phyloP scores from a whole-genome alignment of 1,140 invertebrate genomes.

The Eueides isabella region DNA sequence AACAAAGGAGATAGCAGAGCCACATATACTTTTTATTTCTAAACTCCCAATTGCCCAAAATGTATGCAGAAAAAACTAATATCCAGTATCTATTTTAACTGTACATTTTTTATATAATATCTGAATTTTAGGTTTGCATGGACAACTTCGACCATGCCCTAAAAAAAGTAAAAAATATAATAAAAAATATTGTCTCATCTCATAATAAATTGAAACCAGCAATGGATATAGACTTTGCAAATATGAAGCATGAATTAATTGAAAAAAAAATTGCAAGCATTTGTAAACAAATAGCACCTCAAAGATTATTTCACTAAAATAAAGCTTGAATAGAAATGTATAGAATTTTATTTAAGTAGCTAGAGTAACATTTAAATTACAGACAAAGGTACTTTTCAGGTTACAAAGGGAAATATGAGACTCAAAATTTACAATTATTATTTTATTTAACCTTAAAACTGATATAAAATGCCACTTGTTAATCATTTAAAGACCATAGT shows the following conservation, averaged over 20 bases:
- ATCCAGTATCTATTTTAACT: no score
- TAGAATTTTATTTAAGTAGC: background rate
- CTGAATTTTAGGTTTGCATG: slow-evolving; percentile 55
- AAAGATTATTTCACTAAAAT: slow-evolving; percentile 61
- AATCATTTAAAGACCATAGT: slow-evolving; percentile 94
- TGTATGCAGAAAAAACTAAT: no score
- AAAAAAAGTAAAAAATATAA: slow-evolving; percentile 60
- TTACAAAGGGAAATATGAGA: slow-evolving; percentile 49
- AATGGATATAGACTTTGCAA: slow-evolving; percentile 69
- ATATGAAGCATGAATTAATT: slow-evolving; percentile 50
- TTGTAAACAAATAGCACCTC: slow-evolving; percentile 63
- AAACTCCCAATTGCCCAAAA: no score
- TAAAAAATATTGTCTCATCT: slow-evolving; percentile 58
- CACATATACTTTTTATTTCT: no score
- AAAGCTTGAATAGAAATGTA: slow-evolving; percentile 27
- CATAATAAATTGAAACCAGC: slow-evolving; percentile 62
- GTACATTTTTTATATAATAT: no score
- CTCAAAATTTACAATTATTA: slow-evolving; percentile 50
- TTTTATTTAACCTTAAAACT: slow-evolving; percentile 52
- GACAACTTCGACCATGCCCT: slow-evolving; percentile 62
- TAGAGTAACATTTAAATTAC: background rate
- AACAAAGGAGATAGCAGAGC: no score
- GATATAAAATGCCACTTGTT: slow-evolving; percentile 38
- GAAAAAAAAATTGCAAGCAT: slow-evolving; percentile 54
- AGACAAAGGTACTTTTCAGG: slow-evolving; percentile 7